phyloP scores from a whole-genome alignment of 2,888 invertebrate genomes.

The Drosophila robusta region DNA sequence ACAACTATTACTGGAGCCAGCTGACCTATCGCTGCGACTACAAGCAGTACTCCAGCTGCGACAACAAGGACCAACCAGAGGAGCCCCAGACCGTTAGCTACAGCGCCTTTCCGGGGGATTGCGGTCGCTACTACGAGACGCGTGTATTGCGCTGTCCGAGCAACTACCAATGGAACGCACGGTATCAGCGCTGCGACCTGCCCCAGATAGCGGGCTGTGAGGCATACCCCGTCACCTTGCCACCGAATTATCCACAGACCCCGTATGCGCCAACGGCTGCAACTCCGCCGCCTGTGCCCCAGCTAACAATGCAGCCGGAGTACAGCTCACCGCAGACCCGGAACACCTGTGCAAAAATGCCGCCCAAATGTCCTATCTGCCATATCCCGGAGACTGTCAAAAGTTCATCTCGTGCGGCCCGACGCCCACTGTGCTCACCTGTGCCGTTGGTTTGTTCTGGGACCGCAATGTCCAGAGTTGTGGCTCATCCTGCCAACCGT shows the following conservation, averaged over 20 bases:
- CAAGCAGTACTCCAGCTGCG: constrained; percentile 64
- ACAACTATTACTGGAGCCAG: constrained; percentile 73
- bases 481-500: constrained; percentile 36
- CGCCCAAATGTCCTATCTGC: constrained; percentile 35
- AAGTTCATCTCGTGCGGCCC: constrained; percentile 80
- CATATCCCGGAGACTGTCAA: constrained; percentile 77
- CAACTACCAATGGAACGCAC: constrained; percentile 69
- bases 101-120: constrained; percentile 64
- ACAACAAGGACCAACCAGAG: neutral
- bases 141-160: constrained; percentile 60
- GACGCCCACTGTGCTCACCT: constrained; percentile 53
- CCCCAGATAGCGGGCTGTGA: constrained; percentile 64
- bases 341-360: constrained; percentile 28
- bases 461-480: constrained; percentile 58
- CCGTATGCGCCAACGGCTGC: constrained; percentile 31
- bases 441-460: constrained; percentile 70
- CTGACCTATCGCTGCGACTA: constrained; percentile 76
- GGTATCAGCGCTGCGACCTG: constrained; percentile 66
- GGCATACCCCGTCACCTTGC: neutral
- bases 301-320: neutral
- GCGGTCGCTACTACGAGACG: constrained; percentile 75
- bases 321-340: constrained; percentile 14
- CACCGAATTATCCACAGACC: neutral
- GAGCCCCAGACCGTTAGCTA: constrained; percentile 40
- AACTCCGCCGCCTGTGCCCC: constrained; percentile 39